phyloP scores from a whole-genome alignment of 2,888 invertebrate species.

The Dolichopus griseipennis region DNA sequence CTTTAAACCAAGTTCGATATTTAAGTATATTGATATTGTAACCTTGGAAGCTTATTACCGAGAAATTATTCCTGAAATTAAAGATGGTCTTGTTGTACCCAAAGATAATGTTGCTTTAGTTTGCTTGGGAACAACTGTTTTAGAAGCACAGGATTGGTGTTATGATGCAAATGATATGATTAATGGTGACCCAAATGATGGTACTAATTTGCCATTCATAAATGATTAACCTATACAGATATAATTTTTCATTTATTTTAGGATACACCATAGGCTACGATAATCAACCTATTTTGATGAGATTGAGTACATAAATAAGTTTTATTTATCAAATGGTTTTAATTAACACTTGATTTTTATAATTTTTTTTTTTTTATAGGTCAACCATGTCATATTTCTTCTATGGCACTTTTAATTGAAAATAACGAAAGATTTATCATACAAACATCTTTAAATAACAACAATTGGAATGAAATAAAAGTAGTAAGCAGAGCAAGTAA shows the following conservation, averaged over 20 bases:
- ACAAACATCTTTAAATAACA: slow-evolving; percentile 85
- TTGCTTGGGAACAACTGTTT: slow-evolving; percentile 81
- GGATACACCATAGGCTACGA: too few species aligned
- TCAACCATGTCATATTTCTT: slow-evolving; percentile 89
- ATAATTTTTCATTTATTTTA: too few species aligned
- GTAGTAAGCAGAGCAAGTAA: slow-evolving; percentile 88
- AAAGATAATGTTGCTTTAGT: slow-evolving; percentile 86
- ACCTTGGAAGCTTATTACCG: slow-evolving; percentile 85
- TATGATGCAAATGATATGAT: slow-evolving; percentile 88
- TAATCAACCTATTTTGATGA: slow-evolving; percentile 78
- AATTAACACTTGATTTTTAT: too few species aligned
- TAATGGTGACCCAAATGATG: slow-evolving; percentile 56
- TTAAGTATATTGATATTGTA: slow-evolving; percentile 77
- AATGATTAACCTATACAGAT: too few species aligned
- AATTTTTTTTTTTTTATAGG: too few species aligned
- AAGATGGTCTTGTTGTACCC: slow-evolving; percentile 71
- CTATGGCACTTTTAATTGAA: slow-evolving; percentile 73
- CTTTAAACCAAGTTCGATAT: too few species aligned
- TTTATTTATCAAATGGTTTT: not conserved
- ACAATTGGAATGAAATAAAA: slow-evolving; percentile 90
- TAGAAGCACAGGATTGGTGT: slow-evolving; percentile 75
- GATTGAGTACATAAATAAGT: slow-evolving; percentile 62
- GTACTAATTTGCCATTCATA: not conserved
- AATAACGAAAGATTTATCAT: slow-evolving; percentile 96
- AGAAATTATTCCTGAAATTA: slow-evolving; percentile 61